A percentile compares a stretch with the other conserved stretches of the same genome.
Evolutionary conservation across 2,888 invertebrate genomes (phyloP).

Genomic region (Hirudinaria manillensis): DNA sequence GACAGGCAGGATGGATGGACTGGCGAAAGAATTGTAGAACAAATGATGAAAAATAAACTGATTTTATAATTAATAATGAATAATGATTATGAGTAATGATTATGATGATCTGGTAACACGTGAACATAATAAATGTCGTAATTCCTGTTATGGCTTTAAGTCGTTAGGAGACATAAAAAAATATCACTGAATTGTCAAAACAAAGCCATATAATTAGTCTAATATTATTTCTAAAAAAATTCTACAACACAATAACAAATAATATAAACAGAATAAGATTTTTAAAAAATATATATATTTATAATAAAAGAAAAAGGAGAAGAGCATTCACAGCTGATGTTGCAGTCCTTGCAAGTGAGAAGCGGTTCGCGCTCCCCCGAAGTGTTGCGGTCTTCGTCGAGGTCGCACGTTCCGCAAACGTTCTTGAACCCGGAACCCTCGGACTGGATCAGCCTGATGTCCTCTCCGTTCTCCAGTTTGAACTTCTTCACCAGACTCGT

Average conservation of each 20-base stretch:
- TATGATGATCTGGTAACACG: neutral
- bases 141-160: neutral
- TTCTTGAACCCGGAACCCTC: neutral
- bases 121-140: no score
- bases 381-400: neutral
- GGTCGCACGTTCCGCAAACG: slow-evolving; percentile 17
- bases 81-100: neutral
- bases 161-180: neutral
- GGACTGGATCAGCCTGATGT: neutral
- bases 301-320: neutral
- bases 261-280: neutral
- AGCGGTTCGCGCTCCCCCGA: neutral
- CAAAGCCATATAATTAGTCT: no score
- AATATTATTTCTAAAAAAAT: no score
- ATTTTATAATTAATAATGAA: neutral
- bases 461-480: slow-evolving; percentile 24
- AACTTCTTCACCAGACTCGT: slow-evolving; percentile 24
- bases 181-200: no score
- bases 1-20: slow-evolving; percentile 26
- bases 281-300: neutral
- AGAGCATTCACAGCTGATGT: slow-evolving; percentile 12
- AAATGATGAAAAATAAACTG: neutral
- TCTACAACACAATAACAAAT: no score
- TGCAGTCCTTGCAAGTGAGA: slow-evolving; percentile 21
- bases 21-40: neutral